Base-by-base conservation (phyloP, 2,797 vertebrate species). In the Neomorphus geoffroyi region DNA sequence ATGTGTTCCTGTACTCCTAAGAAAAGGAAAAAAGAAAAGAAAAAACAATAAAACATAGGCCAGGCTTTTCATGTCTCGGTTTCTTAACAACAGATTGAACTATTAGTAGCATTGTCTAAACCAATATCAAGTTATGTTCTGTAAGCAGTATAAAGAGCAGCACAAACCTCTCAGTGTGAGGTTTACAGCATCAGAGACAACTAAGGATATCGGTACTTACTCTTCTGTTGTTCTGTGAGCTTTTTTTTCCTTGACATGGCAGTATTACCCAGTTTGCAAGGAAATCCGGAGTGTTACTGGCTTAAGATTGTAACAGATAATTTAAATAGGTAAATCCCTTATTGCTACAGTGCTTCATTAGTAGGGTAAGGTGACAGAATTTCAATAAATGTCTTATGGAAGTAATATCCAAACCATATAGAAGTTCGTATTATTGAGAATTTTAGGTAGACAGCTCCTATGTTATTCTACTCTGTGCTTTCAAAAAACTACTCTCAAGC, bases 81-180 rank as follows among this genome's bases (percentile, higher is more conserved):
- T 89, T 71, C 53, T 87, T 85, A 62, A 72, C 0, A 4, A 21
- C 48, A 18, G 30, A 74, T 91, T 80, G 92, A 87, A 75, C 37
- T 93, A 23, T 83, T 83, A 58, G 58, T 77, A 86, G 33, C 13
- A 80, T 92, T 95, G 80, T 87, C 73, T 81, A 74, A 60, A 78
- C 54, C 9, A 45, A 90, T 58, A 94, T 91, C 80, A 62, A 81
- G 28, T 60, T 71, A 54, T 6, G 9, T 58, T 91, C 64, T 70
- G 8, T 80, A 80, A 66, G 45, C n/a, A 86, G 8, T 61, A 96
- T 86, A 61, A 86, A 77, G 54, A 90, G 69, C 41, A 91, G 24
- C 74, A 91, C 39, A 94, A 57, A 83, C 13, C 50, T 93, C 89
- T 90, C 74, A n/a, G 11, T 64, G 51, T 90, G 54, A 69, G 13